Evolutionary conservation across 1,140 invertebrate genomes (phyloP), one percentile per base, ranked within the genome.

Genomic region (Sminthurides bifidus): DNA sequence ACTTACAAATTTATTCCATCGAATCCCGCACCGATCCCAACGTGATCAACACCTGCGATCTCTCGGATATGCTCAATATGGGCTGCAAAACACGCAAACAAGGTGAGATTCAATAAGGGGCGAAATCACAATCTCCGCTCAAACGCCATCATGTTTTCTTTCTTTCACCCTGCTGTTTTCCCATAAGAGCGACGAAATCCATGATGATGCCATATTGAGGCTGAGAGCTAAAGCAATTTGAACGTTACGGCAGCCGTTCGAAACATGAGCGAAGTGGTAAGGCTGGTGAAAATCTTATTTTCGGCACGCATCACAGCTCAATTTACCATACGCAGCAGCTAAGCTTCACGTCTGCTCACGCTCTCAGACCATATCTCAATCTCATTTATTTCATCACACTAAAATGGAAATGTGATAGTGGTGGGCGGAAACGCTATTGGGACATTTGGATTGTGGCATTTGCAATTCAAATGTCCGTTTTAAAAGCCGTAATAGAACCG

Each of bases 1-100:
- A 85, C 83, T 80, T 76, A 87, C 85, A 80, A 78, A 73, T 87
- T 84, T 60, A 91, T 88, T 59, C 86, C 86, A 69, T 91, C 86
- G 69, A 86, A 91, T n/a, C 86, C 86, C 19, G 85, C 86, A 1
- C 87, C 86, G 29, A 91, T 80, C 0, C 87, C 87, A 30, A 90
- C 84, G 68, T 85, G 81, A 72, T 92, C 85, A 41, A 87, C 79
- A n/a, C 87, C 88, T 30, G 84, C 81, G 58, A 87, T 75, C 51
- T 79, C 77, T 63, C 81, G 81, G 66, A 92, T 84, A 69, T 92
- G 83, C 69, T 91, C 85, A 68, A 91, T 88, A 70, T 92, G 87
- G 70, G 84, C 86, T 90, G 76, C 26, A 76, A 76, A 38, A 26
- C 37, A 51, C 23, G 15, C 45, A 37, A 31, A 24, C 24, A 54